A percentile compares a stretch with the other conserved stretches of the same genome.
These are phyloP conservation scores for Drosophila neutralis DNA, from an alignment of 2,888 invertebrate species.

Conservation along the genomic window DNA sequence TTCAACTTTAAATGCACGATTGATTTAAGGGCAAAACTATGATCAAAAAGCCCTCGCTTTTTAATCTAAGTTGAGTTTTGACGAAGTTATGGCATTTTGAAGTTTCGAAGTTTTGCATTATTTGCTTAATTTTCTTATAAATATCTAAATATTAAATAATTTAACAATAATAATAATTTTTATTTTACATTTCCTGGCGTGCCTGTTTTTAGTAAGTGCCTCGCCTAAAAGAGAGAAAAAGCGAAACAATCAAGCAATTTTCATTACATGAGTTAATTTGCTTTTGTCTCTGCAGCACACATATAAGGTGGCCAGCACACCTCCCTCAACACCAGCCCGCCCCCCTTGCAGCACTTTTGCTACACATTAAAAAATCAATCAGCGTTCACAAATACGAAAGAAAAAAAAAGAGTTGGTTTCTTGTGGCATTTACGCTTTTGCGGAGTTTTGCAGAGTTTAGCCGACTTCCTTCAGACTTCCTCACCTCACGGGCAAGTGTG, in stretches of 20 bases:
- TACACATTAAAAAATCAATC: conserved; percentile 70
- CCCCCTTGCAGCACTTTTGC: conserved; percentile 1
- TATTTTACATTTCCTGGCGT: not conserved
- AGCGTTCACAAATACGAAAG: conserved; percentile 50
- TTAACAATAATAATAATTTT: too few relatives aligned
- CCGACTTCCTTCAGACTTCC: conserved; percentile 55
- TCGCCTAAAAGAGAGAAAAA: not conserved
- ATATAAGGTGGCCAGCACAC: conserved; percentile 33
- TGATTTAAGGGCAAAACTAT: too few relatives aligned
- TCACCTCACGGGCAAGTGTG: conserved; percentile 69
- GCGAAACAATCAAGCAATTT: conserved; percentile 32
- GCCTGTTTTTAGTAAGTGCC: not conserved
- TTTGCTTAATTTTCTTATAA: not conserved
- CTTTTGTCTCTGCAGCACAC: conserved; percentile 50
- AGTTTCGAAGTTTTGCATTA: too few relatives aligned
- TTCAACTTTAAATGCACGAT: too few relatives aligned
- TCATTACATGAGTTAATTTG: conserved; percentile 54
- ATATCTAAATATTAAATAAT: not conserved
- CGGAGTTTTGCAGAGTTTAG: conserved; percentile 48
- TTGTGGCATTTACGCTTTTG: conserved; percentile 69
- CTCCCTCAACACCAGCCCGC: not conserved
- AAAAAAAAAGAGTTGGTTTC: conserved; percentile 10
- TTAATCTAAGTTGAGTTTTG: too few relatives aligned
- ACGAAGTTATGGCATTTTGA: too few relatives aligned
- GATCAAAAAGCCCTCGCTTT: too few relatives aligned